These are phyloP conservation scores for Xiphophorus birchmanni DNA, from an alignment of 2,797 vertebrate genomes.

Conservation along the genomic window DNA sequence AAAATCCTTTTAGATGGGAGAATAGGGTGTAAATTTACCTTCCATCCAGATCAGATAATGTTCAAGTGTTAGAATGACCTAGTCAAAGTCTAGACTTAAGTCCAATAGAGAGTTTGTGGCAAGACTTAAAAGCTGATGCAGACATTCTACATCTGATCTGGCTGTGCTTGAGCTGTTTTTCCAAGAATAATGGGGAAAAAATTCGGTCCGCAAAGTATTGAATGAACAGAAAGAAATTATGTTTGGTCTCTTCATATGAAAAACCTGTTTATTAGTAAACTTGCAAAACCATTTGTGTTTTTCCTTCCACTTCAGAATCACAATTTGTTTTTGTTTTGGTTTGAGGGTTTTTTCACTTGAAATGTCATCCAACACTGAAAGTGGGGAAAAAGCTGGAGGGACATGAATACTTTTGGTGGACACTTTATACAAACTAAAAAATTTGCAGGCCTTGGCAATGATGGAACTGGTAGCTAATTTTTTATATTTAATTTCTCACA, in stretches of 20 bases:
- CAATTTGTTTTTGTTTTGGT: not conserved
- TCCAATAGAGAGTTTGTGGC: too few species aligned
- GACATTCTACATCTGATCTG: not conserved
- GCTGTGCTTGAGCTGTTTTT: not conserved
- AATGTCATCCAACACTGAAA: not conserved
- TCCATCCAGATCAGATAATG: too few species aligned
- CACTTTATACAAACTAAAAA: not conserved
- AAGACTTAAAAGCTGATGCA: not conserved
- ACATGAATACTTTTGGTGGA: not conserved
- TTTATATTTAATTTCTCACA: not conserved
- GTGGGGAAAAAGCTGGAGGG: not conserved
- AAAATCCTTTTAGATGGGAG: too few species aligned
- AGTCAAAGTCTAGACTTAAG: too few species aligned
- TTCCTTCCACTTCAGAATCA: not conserved
- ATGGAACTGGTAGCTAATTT: not conserved
- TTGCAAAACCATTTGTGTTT: not conserved
- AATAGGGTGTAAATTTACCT: too few species aligned
- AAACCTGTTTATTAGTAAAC: not conserved
- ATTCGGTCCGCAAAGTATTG: not conserved
- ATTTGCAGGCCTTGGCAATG: not conserved
- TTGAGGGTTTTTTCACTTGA: not conserved
- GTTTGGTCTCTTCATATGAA: not conserved
- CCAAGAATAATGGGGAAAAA: not conserved
- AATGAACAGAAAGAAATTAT: not conserved
- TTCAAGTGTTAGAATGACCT: not conserved